Conservation (phyloP, 35 echinoderm and acorn worm genomes). For the Heliocidaris tuberculata region DNA sequence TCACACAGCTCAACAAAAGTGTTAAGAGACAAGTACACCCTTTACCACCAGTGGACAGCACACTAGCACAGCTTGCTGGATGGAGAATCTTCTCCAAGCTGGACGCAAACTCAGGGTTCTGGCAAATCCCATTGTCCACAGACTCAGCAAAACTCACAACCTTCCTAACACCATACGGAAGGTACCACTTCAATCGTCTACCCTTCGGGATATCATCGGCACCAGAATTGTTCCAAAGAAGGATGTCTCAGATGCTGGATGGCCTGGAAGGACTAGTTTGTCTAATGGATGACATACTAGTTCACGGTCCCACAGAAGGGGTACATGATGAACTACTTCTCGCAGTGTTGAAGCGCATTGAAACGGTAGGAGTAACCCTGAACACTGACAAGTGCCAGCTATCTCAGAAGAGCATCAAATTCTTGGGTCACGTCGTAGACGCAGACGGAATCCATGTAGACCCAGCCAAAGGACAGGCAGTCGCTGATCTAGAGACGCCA, state of each 20-base stretch:
- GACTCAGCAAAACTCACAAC: constrained; percentile 49
- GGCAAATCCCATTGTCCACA: constrained; percentile 36
- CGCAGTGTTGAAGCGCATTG: no score
- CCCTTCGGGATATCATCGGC: constrained; percentile 76
- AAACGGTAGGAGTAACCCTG: not conserved
- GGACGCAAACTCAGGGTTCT: no score
- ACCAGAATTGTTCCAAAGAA: constrained; percentile 65
- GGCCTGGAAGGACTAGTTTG: constrained; percentile 52
- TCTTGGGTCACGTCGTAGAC: constrained; percentile 48
- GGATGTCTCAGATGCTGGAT: constrained; percentile 68
- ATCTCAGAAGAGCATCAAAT: constrained; percentile 32
- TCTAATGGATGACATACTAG: constrained; percentile 52
- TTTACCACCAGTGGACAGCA: no score
- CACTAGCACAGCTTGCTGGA: no score
- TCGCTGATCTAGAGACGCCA: constrained; percentile 17
- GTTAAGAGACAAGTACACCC: no score
- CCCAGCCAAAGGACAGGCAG: constrained; percentile 23
- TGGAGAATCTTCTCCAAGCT: no score
- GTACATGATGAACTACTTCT: no score
- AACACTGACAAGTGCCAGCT: constrained; percentile 66
- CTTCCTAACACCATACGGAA: constrained; percentile 74
- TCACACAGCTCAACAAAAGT: no score
- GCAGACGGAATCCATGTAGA: constrained; percentile 27
- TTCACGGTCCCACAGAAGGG: not conserved
- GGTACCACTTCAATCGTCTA: constrained; percentile 56